Evolutionary conservation across 2,797 vertebrate genomes (phyloP), one percentile per base, ranked within the genome.

Genomic region (Coilia nasus): DNA sequence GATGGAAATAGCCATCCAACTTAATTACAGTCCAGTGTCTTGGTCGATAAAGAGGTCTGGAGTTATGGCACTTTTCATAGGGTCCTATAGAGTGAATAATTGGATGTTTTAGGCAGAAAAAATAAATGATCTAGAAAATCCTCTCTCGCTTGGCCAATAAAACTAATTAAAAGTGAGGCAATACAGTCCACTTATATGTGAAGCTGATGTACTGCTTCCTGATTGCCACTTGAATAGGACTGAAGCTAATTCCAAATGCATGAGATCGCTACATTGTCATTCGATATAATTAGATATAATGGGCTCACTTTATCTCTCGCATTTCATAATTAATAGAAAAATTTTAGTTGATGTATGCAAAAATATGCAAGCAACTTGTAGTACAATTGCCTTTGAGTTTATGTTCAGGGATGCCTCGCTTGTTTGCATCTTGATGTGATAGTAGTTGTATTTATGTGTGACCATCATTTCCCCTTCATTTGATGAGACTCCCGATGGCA

Each of bases 161-260:
- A 91, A 91, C 87, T 88, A 91, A 92, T 93, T 91, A 92, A 92
- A 90, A 90, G 86, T 87, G 87, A 88, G 86, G 28, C 46, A 83
- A 87, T 89, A 87, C 85, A 84, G 88, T 85, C 59, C 82, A 84
- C 83, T 88, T 81, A 31, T 84, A 90, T 85, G 82, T 89, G 87
- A 85, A 90, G 85, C 41, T 85, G 85, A 89, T 89, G 85, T 86
- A 84, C 84, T 82, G 44, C 81, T 81, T 81, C 47, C 85, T 88
- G 89, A 91, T 89, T 86, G 84, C 82, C 82, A 82, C 85, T 89
- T 84, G 89, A 90, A 90, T 91, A 89, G 86, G 56, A 85, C 44
- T 44, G 54, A 83, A 67, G 71, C 85, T 90, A 87, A 90, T 90
- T 90, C 86, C 67, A 85, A 89, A 86, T 87, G 82, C 86, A 90